A percentile compares a stretch with the other conserved stretches of the same genome.
Conservation (phyloP, 1,140 invertebrate species). For the Agrilus planipennis region DNA sequence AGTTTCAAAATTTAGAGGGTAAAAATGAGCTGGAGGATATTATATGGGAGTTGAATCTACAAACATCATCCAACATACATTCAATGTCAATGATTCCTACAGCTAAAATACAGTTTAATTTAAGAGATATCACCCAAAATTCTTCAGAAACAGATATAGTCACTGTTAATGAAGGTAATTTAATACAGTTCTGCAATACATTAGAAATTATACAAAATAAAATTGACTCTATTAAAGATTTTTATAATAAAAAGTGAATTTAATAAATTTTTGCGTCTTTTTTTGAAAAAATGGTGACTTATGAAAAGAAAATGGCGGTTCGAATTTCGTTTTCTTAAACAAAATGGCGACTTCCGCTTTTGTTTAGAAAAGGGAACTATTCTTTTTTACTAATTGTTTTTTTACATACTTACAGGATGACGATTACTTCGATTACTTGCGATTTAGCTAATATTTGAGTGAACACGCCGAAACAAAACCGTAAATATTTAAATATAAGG, state of each 20-base stretch:
- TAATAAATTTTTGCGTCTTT: no score
- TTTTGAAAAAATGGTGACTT: no score
- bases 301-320: no score
- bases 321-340: not conserved
- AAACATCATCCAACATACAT: slow-evolving; percentile 16
- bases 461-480: not conserved
- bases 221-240: no score
- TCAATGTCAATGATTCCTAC: slow-evolving; percentile 15
- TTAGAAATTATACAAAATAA: slow-evolving; percentile 29
- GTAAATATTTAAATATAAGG: not conserved
- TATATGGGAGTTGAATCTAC: slow-evolving; percentile 26
- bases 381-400: no score
- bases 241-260: no score
- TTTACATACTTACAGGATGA: no score
- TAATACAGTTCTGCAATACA: slow-evolving; percentile 24
- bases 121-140: slow-evolving; percentile 15
- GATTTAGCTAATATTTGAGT: not conserved
- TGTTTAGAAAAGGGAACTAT: not conserved
- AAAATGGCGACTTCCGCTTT: not conserved
- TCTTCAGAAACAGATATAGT: slow-evolving; percentile 18
- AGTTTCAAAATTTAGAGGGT: slow-evolving; percentile 26
- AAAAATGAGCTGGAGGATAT: slow-evolving; percentile 20
- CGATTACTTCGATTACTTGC: no score
- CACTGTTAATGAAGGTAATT: slow-evolving; percentile 21
- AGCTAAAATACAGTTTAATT: slow-evolving; percentile 19